These are phyloP conservation scores for Saiga tatarica DNA, from an alignment of 2,113 vertebrate genomes.

Conservation along the genomic window DNA sequence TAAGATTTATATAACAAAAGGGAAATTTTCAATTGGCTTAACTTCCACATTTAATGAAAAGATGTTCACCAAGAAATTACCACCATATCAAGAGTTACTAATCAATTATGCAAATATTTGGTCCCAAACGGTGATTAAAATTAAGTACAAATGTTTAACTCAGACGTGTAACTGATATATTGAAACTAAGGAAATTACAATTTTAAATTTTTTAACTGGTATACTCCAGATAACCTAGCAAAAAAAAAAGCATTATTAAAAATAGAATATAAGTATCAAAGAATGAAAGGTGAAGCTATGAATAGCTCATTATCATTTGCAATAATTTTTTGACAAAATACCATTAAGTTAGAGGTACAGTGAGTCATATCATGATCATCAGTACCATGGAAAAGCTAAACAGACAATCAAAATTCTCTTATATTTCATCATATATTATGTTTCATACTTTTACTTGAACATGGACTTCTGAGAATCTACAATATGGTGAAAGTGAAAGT, in stretches of 20 bases:
- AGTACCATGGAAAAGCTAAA: not conserved
- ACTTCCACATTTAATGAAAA: slow-evolving; percentile 32
- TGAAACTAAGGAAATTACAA: slow-evolving; percentile 42
- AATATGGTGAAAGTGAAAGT: not conserved
- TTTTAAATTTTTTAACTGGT: slow-evolving; percentile 12
- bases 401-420: not conserved
- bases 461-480: not conserved
- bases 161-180: slow-evolving; percentile 23
- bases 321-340: not conserved
- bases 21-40: slow-evolving; percentile 30
- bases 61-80: slow-evolving; percentile 27
- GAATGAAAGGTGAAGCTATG: not conserved
- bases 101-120: slow-evolving; percentile 59
- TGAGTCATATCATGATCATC: not conserved
- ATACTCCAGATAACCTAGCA: not conserved
- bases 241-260: slow-evolving; percentile 21
- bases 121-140: slow-evolving; percentile 46
- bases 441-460: not conserved
- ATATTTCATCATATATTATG: not conserved
- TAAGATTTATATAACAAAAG: slow-evolving; percentile 48
- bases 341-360: not conserved
- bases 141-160: slow-evolving; percentile 42
- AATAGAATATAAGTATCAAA: slow-evolving; percentile 21
- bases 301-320: not conserved
- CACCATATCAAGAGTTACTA: not conserved